These are phyloP conservation scores for Spialia ferax DNA, from an alignment of 2,888 invertebrate genomes.

Conservation along the genomic window DNA sequence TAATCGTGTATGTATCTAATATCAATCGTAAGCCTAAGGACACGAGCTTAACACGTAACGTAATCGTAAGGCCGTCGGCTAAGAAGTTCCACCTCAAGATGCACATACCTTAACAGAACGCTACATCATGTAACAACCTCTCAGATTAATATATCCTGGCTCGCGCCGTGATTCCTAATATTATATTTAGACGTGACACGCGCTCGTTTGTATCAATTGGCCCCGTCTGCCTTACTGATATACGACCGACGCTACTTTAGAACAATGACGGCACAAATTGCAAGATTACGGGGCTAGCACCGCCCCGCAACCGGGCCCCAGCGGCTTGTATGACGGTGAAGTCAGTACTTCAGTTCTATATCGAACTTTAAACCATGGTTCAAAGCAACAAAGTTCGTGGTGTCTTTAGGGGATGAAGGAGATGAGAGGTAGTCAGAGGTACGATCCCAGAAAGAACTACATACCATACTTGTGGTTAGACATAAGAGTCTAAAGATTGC, in stretches of 20 bases:
- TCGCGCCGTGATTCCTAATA: slow-evolving; percentile 87
- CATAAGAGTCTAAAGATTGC: too few species aligned
- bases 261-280: too few species aligned
- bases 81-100: slow-evolving; percentile 13
- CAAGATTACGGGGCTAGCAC: too few species aligned
- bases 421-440: too few species aligned
- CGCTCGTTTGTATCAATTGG: slow-evolving; percentile 86
- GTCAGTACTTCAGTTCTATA: too few species aligned
- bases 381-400: too few species aligned
- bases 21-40: neutral
- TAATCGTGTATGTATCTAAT: neutral
- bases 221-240: slow-evolving; percentile 83
- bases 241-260: slow-evolving; percentile 85
- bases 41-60: neutral
- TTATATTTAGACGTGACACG: slow-evolving; percentile 87
- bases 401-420: too few species aligned
- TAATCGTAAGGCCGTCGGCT: neutral
- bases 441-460: too few species aligned
- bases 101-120: slow-evolving; percentile 58
- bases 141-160: slow-evolving; percentile 87
- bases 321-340: too few species aligned
- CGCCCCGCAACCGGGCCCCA: too few species aligned
- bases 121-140: slow-evolving; percentile 75
- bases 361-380: too few species aligned
- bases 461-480: too few species aligned